Conservation (phyloP, 2,113 vertebrate genomes). For the Pelusios castaneus region DNA sequence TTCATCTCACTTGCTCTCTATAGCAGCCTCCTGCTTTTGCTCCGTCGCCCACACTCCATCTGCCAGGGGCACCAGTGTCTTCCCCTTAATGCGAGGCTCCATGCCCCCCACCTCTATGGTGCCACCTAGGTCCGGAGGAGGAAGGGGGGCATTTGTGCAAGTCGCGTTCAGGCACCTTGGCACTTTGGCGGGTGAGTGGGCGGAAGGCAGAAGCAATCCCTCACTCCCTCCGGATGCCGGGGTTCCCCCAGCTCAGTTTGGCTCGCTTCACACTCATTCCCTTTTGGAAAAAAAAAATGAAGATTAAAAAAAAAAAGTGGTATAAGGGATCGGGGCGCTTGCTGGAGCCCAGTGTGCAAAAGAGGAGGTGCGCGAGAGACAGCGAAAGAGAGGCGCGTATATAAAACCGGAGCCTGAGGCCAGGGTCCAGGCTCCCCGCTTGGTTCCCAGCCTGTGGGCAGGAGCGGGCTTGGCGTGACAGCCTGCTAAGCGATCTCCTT, state of each 20-base stretch:
- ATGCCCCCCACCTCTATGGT: no score
- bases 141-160: not conserved
- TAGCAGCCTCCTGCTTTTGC: not conserved
- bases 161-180: not conserved
- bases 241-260: rapidly evolving
- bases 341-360: not conserved
- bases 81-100: not conserved
- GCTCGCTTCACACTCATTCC: not conserved
- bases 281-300: not conserved
- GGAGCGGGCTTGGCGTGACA: not conserved
- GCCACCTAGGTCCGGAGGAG: not conserved
- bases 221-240: not conserved
- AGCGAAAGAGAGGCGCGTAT: not conserved
- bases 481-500: slow-evolving; percentile 90
- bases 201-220: not conserved
- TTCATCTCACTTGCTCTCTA: not conserved
- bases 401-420: not conserved
- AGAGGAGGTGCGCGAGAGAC: not conserved
- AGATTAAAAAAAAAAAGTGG: not conserved
- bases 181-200: not conserved
- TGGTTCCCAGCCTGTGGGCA: not conserved
- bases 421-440: slow-evolving; percentile 2
- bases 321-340: rapidly evolving
- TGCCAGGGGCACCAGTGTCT: not conserved
- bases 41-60: not conserved